These are phyloP conservation scores for Bilobella aurantiaca DNA, from an alignment of 1,140 invertebrate genomes.

Conservation along the genomic window DNA sequence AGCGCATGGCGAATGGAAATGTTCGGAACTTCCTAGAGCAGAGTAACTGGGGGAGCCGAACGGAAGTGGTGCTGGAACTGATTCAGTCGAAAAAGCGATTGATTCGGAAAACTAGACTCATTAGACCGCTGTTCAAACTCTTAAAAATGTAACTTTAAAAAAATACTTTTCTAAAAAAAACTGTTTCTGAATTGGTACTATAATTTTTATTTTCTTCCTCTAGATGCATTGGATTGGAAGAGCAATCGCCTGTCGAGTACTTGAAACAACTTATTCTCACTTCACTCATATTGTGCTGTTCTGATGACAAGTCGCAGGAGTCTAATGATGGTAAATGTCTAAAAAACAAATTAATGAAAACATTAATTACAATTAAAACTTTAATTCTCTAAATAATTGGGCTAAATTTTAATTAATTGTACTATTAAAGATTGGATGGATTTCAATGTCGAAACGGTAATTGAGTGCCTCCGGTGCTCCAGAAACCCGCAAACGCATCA, in stretches of 20 bases:
- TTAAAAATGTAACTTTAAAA: conserved; percentile 50
- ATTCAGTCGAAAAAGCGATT: conserved; percentile 72
- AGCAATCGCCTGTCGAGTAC: conserved; percentile 75
- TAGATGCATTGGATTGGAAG: conserved; percentile 63
- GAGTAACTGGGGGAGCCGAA: conserved; percentile 54
- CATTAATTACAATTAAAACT: conserved; percentile 3
- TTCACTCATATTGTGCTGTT: conserved; percentile 60
- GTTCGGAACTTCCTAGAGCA: neutral
- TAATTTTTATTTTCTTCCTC: conserved; percentile 16
- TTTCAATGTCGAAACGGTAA: conserved; percentile 69
- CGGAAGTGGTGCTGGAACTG: conserved; percentile 67
- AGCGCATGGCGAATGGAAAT: neutral
- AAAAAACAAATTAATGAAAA: neutral
- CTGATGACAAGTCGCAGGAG: conserved; percentile 40
- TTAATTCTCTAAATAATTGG: too few relatives aligned
- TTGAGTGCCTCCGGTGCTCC: conserved; percentile 75
- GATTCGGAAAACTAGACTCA: conserved; percentile 51
- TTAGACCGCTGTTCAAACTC: conserved; percentile 67
- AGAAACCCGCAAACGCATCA: conserved; percentile 89
- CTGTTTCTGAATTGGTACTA: too few relatives aligned
- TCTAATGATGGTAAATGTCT: conserved; percentile 37
- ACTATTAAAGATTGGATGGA: conserved; percentile 31
- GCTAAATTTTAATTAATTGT: conserved; percentile 11
- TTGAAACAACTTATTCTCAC: conserved; percentile 75
- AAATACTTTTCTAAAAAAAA: neutral